phyloP scores from a whole-genome alignment of 2,797 vertebrate species.

The Acanthopagrus latus region DNA sequence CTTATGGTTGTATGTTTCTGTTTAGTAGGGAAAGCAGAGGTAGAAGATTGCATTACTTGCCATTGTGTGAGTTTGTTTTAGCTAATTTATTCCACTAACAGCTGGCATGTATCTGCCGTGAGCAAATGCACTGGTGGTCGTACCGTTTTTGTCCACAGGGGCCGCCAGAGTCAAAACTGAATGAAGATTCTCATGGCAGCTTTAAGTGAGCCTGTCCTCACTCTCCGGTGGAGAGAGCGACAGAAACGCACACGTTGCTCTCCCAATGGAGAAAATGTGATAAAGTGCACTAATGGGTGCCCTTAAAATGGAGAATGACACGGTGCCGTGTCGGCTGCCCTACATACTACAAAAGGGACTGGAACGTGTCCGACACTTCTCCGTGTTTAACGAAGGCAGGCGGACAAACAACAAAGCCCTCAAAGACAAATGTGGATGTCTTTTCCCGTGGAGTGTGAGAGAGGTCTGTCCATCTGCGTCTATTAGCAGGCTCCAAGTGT shows the following conservation, averaged over 20 bases:
- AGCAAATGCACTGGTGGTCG: too few relatives aligned
- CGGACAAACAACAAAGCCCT: constrained; percentile 2
- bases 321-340: not conserved
- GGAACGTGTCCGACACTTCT: too few relatives aligned
- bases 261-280: not conserved
- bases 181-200: too few relatives aligned
- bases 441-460: not conserved
- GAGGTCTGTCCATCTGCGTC: constrained; percentile 44
- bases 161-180: too few relatives aligned
- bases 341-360: not conserved
- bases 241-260: not conserved
- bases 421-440: constrained; percentile 15
- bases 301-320: not conserved
- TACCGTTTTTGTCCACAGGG: too few relatives aligned
- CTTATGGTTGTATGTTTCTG: too few relatives aligned
- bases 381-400: not conserved
- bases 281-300: not conserved
- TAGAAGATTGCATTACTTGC: too few relatives aligned
- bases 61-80: too few relatives aligned
- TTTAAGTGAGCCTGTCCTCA: too few relatives aligned
- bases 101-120: too few relatives aligned
- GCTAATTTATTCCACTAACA: too few relatives aligned
- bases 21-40: too few relatives aligned
- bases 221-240: not conserved
- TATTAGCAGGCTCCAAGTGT: constrained; percentile 69